Percentiles rank a stretch among this genome's conserved stretches.
phyloP scores from a whole-genome alignment of 2,113 vertebrate species.

The Alectura lathami region DNA sequence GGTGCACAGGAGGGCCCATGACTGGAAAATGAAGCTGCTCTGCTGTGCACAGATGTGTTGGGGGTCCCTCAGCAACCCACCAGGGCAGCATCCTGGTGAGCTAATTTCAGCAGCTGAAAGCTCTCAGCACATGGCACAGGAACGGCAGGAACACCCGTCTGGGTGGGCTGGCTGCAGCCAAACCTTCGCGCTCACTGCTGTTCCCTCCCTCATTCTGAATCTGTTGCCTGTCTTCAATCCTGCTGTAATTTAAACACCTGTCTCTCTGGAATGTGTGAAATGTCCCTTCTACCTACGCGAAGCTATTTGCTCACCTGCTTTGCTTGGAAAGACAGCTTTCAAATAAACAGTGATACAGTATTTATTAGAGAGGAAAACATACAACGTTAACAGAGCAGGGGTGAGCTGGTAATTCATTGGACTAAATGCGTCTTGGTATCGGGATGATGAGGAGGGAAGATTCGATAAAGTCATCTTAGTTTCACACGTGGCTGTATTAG shows the following conservation, averaged over 20 bases:
- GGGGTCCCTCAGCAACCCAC: constrained; percentile 6
- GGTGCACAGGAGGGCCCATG: not conserved
- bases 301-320: constrained; percentile 77
- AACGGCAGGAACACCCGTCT: constrained; percentile 44
- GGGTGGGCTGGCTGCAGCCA: constrained; percentile 56
- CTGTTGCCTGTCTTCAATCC: constrained; percentile 73
- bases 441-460: not conserved
- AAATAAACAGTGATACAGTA: constrained; percentile 61
- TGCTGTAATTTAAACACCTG: constrained; percentile 82
- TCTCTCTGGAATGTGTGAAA: constrained; percentile 80
- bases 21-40: not conserved
- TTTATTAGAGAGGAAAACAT: constrained; percentile 31
- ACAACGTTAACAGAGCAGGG: not conserved
- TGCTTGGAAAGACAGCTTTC: constrained; percentile 64
- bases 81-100: not conserved
- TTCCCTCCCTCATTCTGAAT: constrained; percentile 43
- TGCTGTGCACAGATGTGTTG: not conserved
- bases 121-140: constrained; percentile 1
- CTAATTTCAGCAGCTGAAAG: constrained; percentile 40
- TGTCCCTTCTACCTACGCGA: constrained; percentile 58
- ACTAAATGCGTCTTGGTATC: not conserved
- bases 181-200: not conserved
- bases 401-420: not conserved
- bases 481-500: not conserved
- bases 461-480: not conserved